Conservation (phyloP, 2,888 invertebrate genomes). For the Caenorhabditis drosophilae region DNA sequence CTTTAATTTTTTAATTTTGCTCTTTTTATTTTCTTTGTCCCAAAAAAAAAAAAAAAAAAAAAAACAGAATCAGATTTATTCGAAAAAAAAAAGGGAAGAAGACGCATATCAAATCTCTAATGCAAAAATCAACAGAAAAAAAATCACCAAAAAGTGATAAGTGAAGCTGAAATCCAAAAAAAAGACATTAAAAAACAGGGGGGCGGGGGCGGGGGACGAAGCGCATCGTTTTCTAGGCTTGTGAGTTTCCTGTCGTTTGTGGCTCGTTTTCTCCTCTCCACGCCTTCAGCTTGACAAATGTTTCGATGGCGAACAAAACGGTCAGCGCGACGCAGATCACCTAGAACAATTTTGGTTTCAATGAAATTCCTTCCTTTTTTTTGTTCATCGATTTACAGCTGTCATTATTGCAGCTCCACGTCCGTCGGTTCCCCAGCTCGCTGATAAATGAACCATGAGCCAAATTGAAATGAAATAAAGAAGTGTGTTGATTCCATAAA, state of each 20-base stretch:
- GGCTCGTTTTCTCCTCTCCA: slow-evolving; percentile 66
- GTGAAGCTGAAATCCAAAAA: not conserved
- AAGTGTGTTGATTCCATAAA: slow-evolving; percentile 67
- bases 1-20: too few species aligned
- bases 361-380: not conserved
- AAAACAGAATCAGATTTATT: too few species aligned
- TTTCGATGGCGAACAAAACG: slow-evolving; percentile 66
- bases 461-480: slow-evolving; percentile 68
- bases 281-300: slow-evolving; percentile 63
- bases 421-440: slow-evolving; percentile 65
- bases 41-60: too few species aligned
- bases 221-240: not conserved
- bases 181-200: not conserved
- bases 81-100: too few species aligned
- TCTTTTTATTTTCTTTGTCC: too few species aligned
- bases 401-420: slow-evolving; percentile 67
- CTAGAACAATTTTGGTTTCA: slow-evolving; percentile 34
- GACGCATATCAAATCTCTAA: too few species aligned
- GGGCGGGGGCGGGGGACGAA: not conserved
- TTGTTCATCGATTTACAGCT: slow-evolving; percentile 49
- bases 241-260: slow-evolving; percentile 7
- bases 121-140: not conserved
- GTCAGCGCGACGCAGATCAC: slow-evolving; percentile 65
- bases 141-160: not conserved
- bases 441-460: slow-evolving; percentile 68